Evolutionary conservation across 1,140 invertebrate genomes (phyloP).

Genomic region (Papilio xuthus): DNA sequence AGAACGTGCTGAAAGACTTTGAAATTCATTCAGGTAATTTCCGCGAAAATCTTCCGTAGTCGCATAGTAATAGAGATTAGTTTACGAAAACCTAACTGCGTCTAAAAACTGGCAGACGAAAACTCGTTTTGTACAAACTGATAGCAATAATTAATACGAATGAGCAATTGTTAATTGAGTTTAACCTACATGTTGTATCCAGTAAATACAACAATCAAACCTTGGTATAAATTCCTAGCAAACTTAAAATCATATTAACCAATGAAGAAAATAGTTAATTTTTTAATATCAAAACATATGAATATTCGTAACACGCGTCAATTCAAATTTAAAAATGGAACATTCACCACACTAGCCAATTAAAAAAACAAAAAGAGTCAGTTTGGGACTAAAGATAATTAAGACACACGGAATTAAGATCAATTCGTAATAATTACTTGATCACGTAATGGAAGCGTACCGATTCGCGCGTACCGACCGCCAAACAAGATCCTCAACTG

Average conservation of each 20-base stretch:
- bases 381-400: background rate
- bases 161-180: slow-evolving; percentile 42
- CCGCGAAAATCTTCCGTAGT: slow-evolving; percentile 50
- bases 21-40: slow-evolving; percentile 40
- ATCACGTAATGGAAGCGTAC: slow-evolving; percentile 61
- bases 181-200: slow-evolving; percentile 20
- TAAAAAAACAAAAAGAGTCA: background rate
- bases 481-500: slow-evolving; percentile 72
- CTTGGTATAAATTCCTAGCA: slow-evolving; percentile 7
- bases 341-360: background rate
- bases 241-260: background rate
- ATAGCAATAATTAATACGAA: slow-evolving; percentile 64
- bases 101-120: slow-evolving; percentile 50
- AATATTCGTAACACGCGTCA: background rate
- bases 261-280: background rate
- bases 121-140: slow-evolving; percentile 67
- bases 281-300: background rate
- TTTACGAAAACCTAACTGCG: slow-evolving; percentile 52
- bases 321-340: background rate
- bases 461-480: slow-evolving; percentile 58
- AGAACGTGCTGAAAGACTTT: slow-evolving; percentile 61
- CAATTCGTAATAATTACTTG: slow-evolving; percentile 55
- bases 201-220: background rate
- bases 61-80: slow-evolving; percentile 46
- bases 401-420: slow-evolving; percentile 43